Base-by-base conservation (phyloP, 2,888 invertebrate species). In the Eupithecia abbreviata region DNA sequence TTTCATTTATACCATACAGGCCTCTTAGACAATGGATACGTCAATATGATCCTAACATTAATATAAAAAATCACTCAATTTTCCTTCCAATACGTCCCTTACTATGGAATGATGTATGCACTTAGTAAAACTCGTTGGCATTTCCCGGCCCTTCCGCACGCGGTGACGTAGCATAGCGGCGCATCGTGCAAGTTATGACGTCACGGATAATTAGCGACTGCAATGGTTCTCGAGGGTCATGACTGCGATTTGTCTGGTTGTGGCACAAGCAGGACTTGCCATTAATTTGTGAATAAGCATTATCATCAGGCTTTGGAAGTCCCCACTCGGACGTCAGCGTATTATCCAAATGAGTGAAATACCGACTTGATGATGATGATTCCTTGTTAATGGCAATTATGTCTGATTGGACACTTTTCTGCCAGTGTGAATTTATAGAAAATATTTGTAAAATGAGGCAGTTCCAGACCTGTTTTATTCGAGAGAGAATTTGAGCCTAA, bases 171-270 rank as follows among this genome's bases (percentile, higher is more conserved):
- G 62, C 62, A 18, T 30, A 7, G 7, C 43, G 58, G 45, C 72
- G 41, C 69, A 58, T 70, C 47, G 41, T 72, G 58, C 74, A 78
- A 81, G 79, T 79, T 87, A 87, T 86, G 85, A 86, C 86, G 87
- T 88, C 86, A 87, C 80, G 86, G 87, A 76, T 82, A 86, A 87
- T 88, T 88, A 88, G 85, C 82, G 81, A 83, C 83, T 79, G 83
- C 84, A 72, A 42, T 66, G 2, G 4, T 65, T 65, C 10, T 7
- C 2, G 3, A 13, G 66, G 66, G 42, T 0, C 12, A 42, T 42
- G 7, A 4, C 13, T 41, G 66, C 42, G 3, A 6, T 66, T 66
- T 62, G 42, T 66, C 66, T 66, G 66, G 6, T 42, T 66, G 6
- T 42, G 66, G 2, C 66, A 62, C 3, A 12, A 10, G 12, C 58